phyloP scores from a whole-genome alignment of 1,140 invertebrate genomes.

The Hestina assimilis region DNA sequence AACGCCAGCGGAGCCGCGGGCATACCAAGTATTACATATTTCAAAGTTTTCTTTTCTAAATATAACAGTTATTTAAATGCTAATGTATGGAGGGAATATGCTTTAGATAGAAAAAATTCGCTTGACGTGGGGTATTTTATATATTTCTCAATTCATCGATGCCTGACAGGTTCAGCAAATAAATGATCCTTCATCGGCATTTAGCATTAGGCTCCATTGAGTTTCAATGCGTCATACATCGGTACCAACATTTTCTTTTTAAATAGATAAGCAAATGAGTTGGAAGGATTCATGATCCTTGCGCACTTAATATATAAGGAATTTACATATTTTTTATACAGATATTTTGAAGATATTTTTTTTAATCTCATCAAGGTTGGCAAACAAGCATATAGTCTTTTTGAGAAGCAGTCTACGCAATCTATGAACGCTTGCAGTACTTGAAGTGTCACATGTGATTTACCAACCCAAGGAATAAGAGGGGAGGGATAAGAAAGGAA shows the following conservation, averaged over 20 bases:
- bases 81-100: too few relatives aligned
- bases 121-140: constrained; percentile 52
- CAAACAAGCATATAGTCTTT: too few relatives aligned
- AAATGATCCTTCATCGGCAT: constrained; percentile 53
- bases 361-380: too few relatives aligned
- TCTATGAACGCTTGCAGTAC: too few relatives aligned
- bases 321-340: neutral
- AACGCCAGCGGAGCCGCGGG: too few relatives aligned
- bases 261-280: constrained; percentile 76
- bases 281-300: constrained; percentile 58
- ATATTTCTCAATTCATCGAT: constrained; percentile 44
- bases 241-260: constrained; percentile 61
- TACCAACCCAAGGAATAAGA: too few relatives aligned
- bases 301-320: neutral
- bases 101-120: constrained; percentile 31
- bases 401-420: too few relatives aligned
- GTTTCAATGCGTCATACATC: constrained; percentile 65
- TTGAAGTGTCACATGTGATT: too few relatives aligned
- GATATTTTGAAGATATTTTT: neutral
- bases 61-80: too few relatives aligned
- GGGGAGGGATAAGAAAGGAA: too few relatives aligned
- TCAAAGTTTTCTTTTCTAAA: too few relatives aligned
- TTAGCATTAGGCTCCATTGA: constrained; percentile 73
- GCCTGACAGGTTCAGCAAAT: constrained; percentile 39
- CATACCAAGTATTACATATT: too few relatives aligned